Conservation (phyloP, 2,888 invertebrate genomes). For the Polyommatus iphigenia region DNA sequence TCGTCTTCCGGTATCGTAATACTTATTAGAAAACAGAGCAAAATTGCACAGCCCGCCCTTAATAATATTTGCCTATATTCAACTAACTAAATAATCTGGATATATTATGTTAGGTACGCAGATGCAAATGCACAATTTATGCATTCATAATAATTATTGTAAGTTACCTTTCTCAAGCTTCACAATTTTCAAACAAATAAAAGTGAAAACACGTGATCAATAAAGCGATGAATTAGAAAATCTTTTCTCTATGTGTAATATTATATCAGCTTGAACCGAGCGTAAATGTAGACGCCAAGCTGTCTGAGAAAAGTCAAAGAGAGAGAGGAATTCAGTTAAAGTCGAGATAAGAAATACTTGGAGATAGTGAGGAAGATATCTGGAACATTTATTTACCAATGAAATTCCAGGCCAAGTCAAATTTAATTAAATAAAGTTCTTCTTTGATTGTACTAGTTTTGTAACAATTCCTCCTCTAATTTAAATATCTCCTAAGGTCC, state of each 20-base stretch:
- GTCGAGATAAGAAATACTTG: conserved; percentile 12
- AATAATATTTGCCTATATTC: no score
- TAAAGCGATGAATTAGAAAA: conserved; percentile 31
- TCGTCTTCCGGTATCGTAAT: no score
- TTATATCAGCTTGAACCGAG: not conserved
- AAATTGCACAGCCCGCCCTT: no score
- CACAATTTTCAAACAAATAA: not conserved
- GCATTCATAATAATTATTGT: not conserved
- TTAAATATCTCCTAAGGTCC: no score
- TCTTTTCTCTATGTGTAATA: conserved; percentile 29
- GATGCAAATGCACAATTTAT: not conserved
- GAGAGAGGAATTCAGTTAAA: conserved; percentile 14
- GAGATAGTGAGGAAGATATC: conserved; percentile 17
- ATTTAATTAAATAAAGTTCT: not conserved
- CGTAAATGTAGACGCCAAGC: conserved; percentile 12
- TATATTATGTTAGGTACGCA: no score
- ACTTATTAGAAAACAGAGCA: no score
- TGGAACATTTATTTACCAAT: not conserved
- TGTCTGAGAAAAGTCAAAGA: conserved; percentile 13
- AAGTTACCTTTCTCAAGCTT: not conserved
- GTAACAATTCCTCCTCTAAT: not conserved
- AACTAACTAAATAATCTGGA: not conserved
- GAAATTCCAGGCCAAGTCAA: not conserved
- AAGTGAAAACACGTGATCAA: conserved; percentile 31
- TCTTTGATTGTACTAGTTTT: not conserved